These are phyloP conservation scores for Engraulis encrasicolus DNA, from an alignment of 2,113 vertebrate genomes.

Conservation along the genomic window DNA sequence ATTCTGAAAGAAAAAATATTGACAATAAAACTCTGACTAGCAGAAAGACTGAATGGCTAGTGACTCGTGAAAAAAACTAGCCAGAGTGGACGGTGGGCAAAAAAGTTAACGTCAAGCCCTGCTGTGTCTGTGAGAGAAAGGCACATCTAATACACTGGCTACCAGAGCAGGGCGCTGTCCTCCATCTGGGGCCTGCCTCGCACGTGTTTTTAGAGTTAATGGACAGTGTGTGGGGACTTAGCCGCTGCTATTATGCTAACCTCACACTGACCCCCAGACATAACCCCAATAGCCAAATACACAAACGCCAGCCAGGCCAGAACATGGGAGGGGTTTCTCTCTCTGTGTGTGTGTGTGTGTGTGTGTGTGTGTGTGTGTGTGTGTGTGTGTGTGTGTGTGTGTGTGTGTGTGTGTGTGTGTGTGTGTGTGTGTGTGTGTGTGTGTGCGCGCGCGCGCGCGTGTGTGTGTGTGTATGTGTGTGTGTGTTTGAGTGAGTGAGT, in stretches of 20 bases:
- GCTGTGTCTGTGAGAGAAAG: too few species aligned
- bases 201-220: slow-evolving; percentile 78
- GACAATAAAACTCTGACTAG: too few species aligned
- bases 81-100: too few species aligned
- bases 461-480: too few species aligned
- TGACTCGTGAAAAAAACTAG: too few species aligned
- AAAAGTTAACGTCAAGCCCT: too few species aligned
- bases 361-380: not conserved
- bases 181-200: slow-evolving; percentile 50
- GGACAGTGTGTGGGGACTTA: slow-evolving; percentile 71
- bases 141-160: slow-evolving; percentile 59
- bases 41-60: too few species aligned
- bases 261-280: slow-evolving; percentile 69
- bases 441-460: not conserved
- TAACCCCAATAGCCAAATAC: slow-evolving; percentile 44
- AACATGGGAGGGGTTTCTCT: not conserved
- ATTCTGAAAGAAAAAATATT: too few species aligned
- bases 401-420: not conserved
- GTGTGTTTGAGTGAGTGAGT: too few species aligned
- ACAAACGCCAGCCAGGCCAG: slow-evolving; percentile 2
- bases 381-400: too few species aligned
- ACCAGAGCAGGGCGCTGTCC: slow-evolving; percentile 61
- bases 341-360: too few species aligned
- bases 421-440: not conserved
- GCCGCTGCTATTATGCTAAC: slow-evolving; percentile 77